A percentile compares a stretch with the other conserved stretches of the same genome.
phyloP scores from a whole-genome alignment of 2,113 vertebrate genomes.

The Poeciliopsis retropinna region DNA sequence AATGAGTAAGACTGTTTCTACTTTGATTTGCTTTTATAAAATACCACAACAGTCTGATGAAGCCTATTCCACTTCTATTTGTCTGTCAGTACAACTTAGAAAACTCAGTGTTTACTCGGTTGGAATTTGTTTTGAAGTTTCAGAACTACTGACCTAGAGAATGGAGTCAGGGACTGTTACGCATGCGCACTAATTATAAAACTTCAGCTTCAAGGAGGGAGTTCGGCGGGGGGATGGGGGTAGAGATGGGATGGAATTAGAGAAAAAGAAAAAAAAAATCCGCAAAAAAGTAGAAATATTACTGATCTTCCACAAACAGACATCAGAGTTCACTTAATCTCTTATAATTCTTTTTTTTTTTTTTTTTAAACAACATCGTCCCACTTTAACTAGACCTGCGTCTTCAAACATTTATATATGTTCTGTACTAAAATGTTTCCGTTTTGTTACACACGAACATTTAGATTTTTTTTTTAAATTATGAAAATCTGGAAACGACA shows the following conservation, averaged over 20 bases:
- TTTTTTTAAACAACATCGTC: not conserved
- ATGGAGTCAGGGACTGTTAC: conserved; percentile 16
- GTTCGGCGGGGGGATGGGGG: not conserved
- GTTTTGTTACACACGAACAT: not conserved
- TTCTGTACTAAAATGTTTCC: not conserved
- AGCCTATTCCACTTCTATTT: too few species aligned
- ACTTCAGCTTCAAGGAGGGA: conserved; percentile 35
- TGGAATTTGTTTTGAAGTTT: too few species aligned
- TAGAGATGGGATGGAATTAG: conserved; percentile 3
- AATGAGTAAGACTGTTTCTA: too few species aligned
- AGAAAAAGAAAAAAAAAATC: conserved; percentile 20
- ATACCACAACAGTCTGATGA: too few species aligned
- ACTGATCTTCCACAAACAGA: not conserved
- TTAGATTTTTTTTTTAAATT: not conserved
- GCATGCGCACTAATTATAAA: conserved; percentile 66
- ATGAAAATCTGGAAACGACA: not conserved
- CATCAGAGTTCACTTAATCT: too few species aligned
- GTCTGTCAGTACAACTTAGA: too few species aligned
- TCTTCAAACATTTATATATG: not conserved
- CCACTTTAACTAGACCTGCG: not conserved
- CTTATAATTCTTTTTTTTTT: too few species aligned
- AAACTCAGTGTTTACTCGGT: too few species aligned
- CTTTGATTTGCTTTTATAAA: too few species aligned
- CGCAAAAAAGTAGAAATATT: not conserved
- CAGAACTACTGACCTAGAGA: not conserved